These are phyloP conservation scores for Megalurothrips usitatus DNA, from an alignment of 2,888 invertebrate genomes.

Conservation along the genomic window DNA sequence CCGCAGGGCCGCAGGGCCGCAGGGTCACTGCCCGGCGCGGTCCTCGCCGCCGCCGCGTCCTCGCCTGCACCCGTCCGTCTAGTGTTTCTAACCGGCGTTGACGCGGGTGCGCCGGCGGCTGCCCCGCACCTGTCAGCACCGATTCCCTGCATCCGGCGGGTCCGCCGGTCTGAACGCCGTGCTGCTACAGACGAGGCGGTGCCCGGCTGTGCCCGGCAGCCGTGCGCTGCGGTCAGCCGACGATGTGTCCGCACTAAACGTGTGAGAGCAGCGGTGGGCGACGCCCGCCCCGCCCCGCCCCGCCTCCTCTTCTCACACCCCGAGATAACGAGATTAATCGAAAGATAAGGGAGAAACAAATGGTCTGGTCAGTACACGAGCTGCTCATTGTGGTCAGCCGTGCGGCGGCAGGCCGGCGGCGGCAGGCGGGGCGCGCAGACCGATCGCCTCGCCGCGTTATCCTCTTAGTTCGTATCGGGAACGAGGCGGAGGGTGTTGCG, in stretches of 20 bases:
- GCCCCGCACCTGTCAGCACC: background rate
- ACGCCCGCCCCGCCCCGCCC: too few species aligned
- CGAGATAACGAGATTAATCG: constrained; percentile 10
- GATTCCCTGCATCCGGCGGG: too few species aligned
- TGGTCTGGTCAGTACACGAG: background rate
- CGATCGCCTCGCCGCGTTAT: too few species aligned
- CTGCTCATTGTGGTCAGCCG: background rate
- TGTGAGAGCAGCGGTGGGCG: too few species aligned
- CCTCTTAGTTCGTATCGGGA: too few species aligned
- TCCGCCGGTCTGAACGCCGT: too few species aligned
- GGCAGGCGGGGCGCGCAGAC: too few species aligned
- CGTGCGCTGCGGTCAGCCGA: too few species aligned
- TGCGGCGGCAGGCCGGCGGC: too few species aligned
- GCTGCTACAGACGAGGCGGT: too few species aligned
- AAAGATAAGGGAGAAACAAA: constrained; percentile 12
- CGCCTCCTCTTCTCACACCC: background rate
- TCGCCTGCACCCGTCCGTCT: background rate
- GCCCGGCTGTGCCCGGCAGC: too few species aligned
- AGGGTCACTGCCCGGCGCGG: background rate
- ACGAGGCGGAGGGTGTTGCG: background rate
- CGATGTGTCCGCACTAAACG: too few species aligned
- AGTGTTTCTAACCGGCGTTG: constrained; percentile 9
- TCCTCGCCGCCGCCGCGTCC: background rate
- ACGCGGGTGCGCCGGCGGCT: background rate
- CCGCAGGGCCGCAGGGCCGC: background rate